Evolutionary conservation across 1,140 invertebrate genomes (phyloP).

Genomic region (Drosophila subobscura): DNA sequence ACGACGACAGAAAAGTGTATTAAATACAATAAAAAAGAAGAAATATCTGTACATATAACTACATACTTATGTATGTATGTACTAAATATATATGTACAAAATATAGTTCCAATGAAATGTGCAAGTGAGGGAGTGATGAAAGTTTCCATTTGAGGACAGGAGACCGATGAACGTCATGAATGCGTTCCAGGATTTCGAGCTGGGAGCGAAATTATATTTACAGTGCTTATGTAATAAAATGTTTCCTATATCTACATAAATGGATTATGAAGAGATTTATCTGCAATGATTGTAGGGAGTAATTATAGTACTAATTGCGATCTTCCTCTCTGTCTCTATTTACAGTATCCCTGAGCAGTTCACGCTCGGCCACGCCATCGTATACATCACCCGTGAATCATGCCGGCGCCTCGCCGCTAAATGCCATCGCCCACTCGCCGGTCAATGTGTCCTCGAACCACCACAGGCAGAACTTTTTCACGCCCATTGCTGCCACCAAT

Average conservation of each 20-base stretch:
- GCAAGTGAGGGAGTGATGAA: constrained; percentile 21
- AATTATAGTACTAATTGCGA: constrained; percentile 15
- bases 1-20: constrained; percentile 70
- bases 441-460: constrained; percentile 86
- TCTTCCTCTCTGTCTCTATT: constrained; percentile 10
- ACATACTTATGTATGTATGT: too few species aligned
- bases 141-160: constrained; percentile 32
- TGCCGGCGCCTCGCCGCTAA: constrained; percentile 86
- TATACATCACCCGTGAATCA: constrained; percentile 91
- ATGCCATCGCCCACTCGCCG: constrained; percentile 88
- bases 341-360: constrained; percentile 95
- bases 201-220: constrained; percentile 80
- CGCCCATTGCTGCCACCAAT: constrained; percentile 88
- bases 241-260: too few species aligned
- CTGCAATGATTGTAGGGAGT: constrained; percentile 1
- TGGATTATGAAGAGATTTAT: too few species aligned
- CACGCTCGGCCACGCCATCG: constrained; percentile 93
- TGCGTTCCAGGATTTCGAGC: constrained; percentile 77
- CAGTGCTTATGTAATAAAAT: constrained; percentile 82
- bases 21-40: constrained; percentile 49
- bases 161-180: constrained; percentile 64
- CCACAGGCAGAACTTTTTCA: constrained; percentile 90
- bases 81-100: neutral
- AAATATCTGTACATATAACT: neutral
- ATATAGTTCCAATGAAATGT: neutral